Evolutionary conservation across 2,113 vertebrate species (phyloP).

Genomic region (Pangasianodon hypophthalmus): DNA sequence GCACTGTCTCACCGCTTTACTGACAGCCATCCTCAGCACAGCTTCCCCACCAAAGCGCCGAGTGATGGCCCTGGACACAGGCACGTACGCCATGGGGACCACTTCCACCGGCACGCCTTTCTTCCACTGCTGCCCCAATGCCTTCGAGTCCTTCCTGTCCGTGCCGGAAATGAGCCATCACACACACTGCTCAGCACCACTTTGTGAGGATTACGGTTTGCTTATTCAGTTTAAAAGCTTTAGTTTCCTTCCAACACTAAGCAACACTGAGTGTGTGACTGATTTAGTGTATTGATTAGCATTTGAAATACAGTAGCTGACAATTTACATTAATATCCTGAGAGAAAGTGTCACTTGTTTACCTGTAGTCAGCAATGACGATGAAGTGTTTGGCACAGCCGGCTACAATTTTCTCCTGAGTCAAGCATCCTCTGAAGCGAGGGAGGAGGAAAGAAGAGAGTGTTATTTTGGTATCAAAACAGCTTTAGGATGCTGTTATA

Average conservation of each 20-base stretch:
- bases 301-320: background rate
- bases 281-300: conserved; percentile 1
- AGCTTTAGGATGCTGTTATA: background rate
- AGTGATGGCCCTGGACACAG: conserved; percentile 81
- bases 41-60: conserved; percentile 81
- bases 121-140: conserved; percentile 92
- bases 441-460: background rate
- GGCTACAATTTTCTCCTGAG: conserved; percentile 97
- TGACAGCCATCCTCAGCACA: conserved; percentile 90
- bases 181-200: background rate
- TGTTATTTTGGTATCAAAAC: background rate
- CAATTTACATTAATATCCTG: background rate
- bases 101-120: conserved; percentile 94
- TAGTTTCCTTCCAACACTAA: background rate
- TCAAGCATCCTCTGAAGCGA: conserved; percentile 86
- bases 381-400: conserved; percentile 90
- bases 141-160: conserved; percentile 87
- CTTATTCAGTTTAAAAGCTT: background rate
- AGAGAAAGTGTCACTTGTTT: background rate
- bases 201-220: background rate
- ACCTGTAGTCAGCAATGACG: conserved; percentile 97
- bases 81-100: conserved; percentile 94
- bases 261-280: background rate
- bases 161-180: conserved; percentile 1
- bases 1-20: conserved; percentile 85